Conservation (phyloP, 2,888 invertebrate genomes). For the Acrobasis consociella region DNA sequence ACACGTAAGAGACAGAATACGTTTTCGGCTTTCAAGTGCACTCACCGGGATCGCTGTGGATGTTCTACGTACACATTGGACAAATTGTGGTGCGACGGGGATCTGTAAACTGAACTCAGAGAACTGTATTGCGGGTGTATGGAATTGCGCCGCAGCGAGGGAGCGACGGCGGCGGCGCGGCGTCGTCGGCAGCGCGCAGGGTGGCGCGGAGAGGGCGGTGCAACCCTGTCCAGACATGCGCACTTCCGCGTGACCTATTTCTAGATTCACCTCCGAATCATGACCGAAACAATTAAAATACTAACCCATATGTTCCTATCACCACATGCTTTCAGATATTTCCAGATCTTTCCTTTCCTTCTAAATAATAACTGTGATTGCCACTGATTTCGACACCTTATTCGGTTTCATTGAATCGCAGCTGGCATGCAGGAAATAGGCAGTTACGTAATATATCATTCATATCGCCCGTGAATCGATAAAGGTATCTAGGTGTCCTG, state of each 20-base stretch:
- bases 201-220: conserved; percentile 37
- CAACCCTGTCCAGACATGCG: conserved; percentile 49
- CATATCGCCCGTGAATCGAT: conserved; percentile 21
- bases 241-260: conserved; percentile 52
- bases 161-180: conserved; percentile 32
- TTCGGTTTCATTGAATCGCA: neutral
- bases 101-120: conserved; percentile 46
- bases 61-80: conserved; percentile 51
- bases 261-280: conserved; percentile 40
- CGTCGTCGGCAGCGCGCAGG: conserved; percentile 33
- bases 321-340: neutral
- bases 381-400: neutral
- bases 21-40: conserved; percentile 37
- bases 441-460: conserved; percentile 18
- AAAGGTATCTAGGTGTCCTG: conserved; percentile 26
- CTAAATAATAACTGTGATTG: neutral
- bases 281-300: neutral
- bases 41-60: conserved; percentile 61
- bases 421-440: neutral
- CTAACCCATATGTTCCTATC: neutral
- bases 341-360: neutral
- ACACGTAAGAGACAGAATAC: conserved; percentile 37
- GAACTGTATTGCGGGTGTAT: conserved; percentile 50
- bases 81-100: conserved; percentile 43
- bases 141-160: conserved; percentile 34